A percentile compares a stretch with the other conserved stretches of the same genome.
phyloP scores from a whole-genome alignment of 2,113 vertebrate species.

The Columba janthina region DNA sequence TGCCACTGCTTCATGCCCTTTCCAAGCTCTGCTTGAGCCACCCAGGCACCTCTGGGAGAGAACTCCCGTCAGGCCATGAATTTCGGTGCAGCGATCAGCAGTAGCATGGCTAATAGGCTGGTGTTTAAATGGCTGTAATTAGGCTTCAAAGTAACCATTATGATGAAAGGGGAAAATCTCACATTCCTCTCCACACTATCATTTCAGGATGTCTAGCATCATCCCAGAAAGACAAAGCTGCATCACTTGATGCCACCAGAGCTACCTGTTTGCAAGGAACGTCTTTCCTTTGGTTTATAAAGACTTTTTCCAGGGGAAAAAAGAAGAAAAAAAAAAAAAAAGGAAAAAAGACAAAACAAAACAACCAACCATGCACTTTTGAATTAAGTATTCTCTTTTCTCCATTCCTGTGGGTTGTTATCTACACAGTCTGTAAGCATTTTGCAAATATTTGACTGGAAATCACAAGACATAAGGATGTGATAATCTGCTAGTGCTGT shows the following conservation, averaged over 20 bases:
- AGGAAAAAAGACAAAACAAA: too few relatives aligned
- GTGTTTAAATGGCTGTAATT: slow-evolving; percentile 40
- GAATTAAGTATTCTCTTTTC: background rate
- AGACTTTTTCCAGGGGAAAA: background rate
- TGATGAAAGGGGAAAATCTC: slow-evolving; percentile 58
- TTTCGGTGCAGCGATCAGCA: background rate
- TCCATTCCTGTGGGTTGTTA: slow-evolving; percentile 34
- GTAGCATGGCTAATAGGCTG: slow-evolving; percentile 6
- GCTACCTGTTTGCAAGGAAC: background rate
- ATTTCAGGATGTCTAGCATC: slow-evolving; percentile 46
- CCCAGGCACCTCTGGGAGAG: background rate
- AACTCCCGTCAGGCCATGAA: background rate
- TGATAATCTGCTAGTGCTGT: background rate
- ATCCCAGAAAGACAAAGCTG: slow-evolving; percentile 15
- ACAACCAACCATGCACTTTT: background rate
- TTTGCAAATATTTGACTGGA: slow-evolving; percentile 55
- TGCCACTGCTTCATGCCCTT: background rate
- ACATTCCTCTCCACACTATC: slow-evolving; percentile 49
- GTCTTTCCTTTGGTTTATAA: background rate
- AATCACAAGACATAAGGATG: slow-evolving; percentile 12
- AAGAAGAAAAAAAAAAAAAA: background rate
- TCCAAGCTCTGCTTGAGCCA: background rate
- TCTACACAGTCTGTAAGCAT: background rate
- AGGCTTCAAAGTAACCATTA: slow-evolving; percentile 64
- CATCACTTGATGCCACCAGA: background rate